Evolutionary conservation across 2,888 invertebrate species (phyloP), one percentile per base, ranked within the genome.

Genomic region (Vesta saturnalis): DNA sequence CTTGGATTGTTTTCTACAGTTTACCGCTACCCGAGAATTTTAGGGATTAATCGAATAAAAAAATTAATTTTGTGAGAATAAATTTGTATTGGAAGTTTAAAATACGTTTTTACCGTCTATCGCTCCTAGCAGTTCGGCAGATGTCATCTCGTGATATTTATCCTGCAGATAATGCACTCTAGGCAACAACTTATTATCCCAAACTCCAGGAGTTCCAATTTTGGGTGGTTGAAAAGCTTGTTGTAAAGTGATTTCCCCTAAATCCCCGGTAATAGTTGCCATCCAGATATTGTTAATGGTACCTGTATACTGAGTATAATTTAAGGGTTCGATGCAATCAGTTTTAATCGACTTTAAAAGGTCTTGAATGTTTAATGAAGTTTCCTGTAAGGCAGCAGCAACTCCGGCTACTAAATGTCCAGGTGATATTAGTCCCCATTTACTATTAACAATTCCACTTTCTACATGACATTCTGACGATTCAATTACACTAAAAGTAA

Each of bases 91-190:
- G n/a, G n/a, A 74, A 56, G 18, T 56, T 21, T 35, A 63, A 39
- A 56, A 14, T 18, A 43, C 43, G n/a, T 8, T 15, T n/a, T 76
- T 83, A 89, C 91, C 91, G 79, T 92, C 92, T 55, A 92, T 86
- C 30, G 89, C 91, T 39, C 89, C 91, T 39, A 92, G 79, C 61
- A 92, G 86, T 82, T 92, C 91, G 18, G 91, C 88, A 76, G 90
- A 88, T 4, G 91, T 91, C 74, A 90, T 85, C 73, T 91, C 90
- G 86, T 89, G 90, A 1, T 84, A 82, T 64, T 83, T 82, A 5
- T 86, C 85, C 18, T 86, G 81, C 46, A 90, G 77, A 78, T 89
- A 90, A 74, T 87, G 87, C 64, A 85, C 79, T 59, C 86, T 82
- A 0, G 92, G 91, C 4, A 89, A 79, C 35, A 88, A 77, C 0